Percentiles rank a stretch among this genome's conserved stretches.
Conservation (phyloP, 2,888 invertebrate genomes). For the Drosophila quinaria region DNA sequence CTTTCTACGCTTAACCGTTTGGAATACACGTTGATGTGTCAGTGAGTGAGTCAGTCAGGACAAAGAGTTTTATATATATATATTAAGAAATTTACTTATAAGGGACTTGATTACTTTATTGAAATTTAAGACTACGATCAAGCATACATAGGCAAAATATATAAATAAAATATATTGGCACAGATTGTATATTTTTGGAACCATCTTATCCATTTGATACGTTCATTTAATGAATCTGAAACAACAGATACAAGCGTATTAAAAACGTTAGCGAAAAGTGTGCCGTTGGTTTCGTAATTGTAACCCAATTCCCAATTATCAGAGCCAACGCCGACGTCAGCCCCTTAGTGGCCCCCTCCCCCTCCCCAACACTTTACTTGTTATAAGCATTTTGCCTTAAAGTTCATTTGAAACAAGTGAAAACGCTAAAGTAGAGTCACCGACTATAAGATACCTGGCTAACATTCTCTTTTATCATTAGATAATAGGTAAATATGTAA, state of each 20-base stretch:
- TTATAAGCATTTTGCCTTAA: conserved; percentile 27
- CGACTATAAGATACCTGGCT: not conserved
- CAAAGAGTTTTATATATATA: no score
- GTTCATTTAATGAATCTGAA: not conserved
- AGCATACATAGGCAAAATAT: not conserved
- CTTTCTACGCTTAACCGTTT: no score
- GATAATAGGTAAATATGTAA: no score
- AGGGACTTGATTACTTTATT: not conserved
- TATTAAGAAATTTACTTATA: not conserved
- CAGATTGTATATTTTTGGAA: not conserved
- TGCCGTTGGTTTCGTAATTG: conserved; percentile 5
- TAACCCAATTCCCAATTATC: conserved; percentile 36
- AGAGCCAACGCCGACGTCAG: not conserved
- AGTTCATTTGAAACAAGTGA: conserved; percentile 38
- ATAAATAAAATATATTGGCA: not conserved
- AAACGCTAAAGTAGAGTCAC: no score
- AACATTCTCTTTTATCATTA: no score
- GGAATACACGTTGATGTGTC: no score
- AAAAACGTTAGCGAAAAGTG: not conserved
- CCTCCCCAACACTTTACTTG: not conserved
- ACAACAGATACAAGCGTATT: conserved; percentile 2
- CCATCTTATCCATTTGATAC: not conserved
- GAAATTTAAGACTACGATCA: not conserved
- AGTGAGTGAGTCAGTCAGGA: no score
- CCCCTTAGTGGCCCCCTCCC: not conserved